Base-by-base conservation (phyloP, 2,888 invertebrate species). In the Prosapia bicincta region DNA sequence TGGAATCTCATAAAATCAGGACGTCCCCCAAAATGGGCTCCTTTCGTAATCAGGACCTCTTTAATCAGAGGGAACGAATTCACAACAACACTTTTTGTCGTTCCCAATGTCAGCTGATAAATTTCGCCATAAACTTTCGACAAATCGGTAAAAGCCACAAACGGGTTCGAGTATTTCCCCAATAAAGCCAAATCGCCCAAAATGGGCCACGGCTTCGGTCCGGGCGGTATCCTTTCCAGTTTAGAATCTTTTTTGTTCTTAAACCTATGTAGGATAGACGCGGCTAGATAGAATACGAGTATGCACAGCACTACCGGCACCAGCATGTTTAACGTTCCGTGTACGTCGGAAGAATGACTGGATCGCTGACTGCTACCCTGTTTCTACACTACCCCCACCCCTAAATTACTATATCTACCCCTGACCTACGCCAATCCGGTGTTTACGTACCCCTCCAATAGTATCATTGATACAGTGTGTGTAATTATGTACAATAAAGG, bases 1-100 rank as follows among this genome's bases (percentile, higher is more conserved):
- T 94, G 92, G 84, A 93, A 95, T 23, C 96, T 86, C 80, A 91
- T 83, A 84, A 95, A 95, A 83, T 95, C 90, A 0, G 95, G 95
- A 10, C 96, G 87, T 13, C 94, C 93, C 0, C 93, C 94, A 84
- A 96, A 95, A 81, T 91, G 91, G 78, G 91, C 91, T 3, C 94
- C 94, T 82, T 93, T 93, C 78, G 91, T 90, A 83, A 93, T 93
- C 26, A 94, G 86, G 70, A 94, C 93, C 83, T 93, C 93, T 77
- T 90, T 88, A 79, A 93, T 92, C 32, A 91, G 84, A 20, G 89
- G 88, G 82, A 92, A 88, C 83, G 89, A 92, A 83, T 92, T 93
- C 65, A 94, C 93, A 26, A 94, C 90, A 24, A 94, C 85, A 84
- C 93, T 94, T 69, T 89, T 88, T 0, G 90, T 87, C 15, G 88